phyloP scores from a whole-genome alignment of 2,888 invertebrate genomes.

The Ichneumon xanthorius region DNA sequence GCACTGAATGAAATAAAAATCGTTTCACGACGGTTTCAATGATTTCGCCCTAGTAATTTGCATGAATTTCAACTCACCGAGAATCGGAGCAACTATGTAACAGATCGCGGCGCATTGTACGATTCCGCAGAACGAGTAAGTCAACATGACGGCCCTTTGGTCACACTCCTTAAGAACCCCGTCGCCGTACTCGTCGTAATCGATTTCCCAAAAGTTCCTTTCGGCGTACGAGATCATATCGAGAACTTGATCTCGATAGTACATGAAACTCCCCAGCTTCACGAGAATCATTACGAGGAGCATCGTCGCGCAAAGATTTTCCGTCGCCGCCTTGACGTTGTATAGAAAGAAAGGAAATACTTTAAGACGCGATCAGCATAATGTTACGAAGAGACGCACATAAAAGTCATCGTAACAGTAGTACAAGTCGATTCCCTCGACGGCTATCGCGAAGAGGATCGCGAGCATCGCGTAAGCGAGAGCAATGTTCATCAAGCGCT shows the following conservation, averaged over 20 bases:
- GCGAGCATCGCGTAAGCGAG: conserved; percentile 67
- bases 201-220: conserved; percentile 69
- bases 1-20: not conserved
- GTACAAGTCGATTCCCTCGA: conserved; percentile 69
- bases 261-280: conserved; percentile 66
- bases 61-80: conserved; percentile 62
- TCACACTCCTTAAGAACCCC: conserved; percentile 66
- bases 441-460: conserved; percentile 37
- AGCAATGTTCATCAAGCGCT: conserved; percentile 57
- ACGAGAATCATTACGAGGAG: conserved; percentile 63
- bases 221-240: conserved; percentile 68
- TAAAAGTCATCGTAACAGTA: conserved; percentile 68
- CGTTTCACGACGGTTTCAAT: not conserved
- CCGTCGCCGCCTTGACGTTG: conserved; percentile 65
- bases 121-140: conserved; percentile 67
- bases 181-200: conserved; percentile 66
- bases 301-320: conserved; percentile 63
- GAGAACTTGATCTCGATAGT: conserved; percentile 59
- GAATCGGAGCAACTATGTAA: conserved; percentile 70
- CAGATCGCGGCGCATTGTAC: conserved; percentile 63
- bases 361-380: not conserved
- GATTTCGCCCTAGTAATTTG: not conserved
- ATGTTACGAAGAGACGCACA: conserved; percentile 48
- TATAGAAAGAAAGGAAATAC: not conserved
- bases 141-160: conserved; percentile 65